Conservation (phyloP, 2,888 invertebrate genomes). For the Leptura quadrifasciata region DNA sequence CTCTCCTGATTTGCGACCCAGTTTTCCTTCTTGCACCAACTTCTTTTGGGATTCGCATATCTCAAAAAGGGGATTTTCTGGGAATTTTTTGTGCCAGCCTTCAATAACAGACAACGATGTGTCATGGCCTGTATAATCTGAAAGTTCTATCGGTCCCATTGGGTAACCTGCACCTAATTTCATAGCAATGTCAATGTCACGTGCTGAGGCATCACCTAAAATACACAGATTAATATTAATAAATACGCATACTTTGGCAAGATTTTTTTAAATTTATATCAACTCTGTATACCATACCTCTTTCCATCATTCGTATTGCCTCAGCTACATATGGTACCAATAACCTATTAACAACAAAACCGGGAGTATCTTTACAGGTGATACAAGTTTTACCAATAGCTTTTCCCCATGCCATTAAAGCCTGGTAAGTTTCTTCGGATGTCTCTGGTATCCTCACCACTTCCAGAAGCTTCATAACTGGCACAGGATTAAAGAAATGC, state of each 20-base stretch:
- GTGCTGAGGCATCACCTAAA: slow-evolving; percentile 81
- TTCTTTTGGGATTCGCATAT: slow-evolving; percentile 80
- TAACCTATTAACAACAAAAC: slow-evolving; percentile 93
- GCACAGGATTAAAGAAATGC: slow-evolving; percentile 95
- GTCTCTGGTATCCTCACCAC: slow-evolving; percentile 86
- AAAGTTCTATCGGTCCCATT: slow-evolving; percentile 92
- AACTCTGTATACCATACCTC: slow-evolving; percentile 76
- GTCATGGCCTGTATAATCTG: slow-evolving; percentile 90
- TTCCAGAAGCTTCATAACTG: slow-evolving; percentile 92
- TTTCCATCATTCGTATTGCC: slow-evolving; percentile 86
- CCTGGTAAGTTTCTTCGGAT: slow-evolving; percentile 83
- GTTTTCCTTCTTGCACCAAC: slow-evolving; percentile 85
- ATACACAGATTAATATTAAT: slow-evolving; percentile 20
- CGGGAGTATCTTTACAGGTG: slow-evolving; percentile 93
- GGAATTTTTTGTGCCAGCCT: slow-evolving; percentile 86
- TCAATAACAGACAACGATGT: slow-evolving; percentile 86
- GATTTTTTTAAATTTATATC: too few relatives aligned
- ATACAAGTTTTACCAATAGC: slow-evolving; percentile 89
- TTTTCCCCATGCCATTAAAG: slow-evolving; percentile 88
- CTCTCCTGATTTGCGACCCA: slow-evolving; percentile 87
- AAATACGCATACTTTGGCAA: too few relatives aligned
- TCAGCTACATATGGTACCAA: slow-evolving; percentile 90
- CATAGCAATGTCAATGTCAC: slow-evolving; percentile 93
- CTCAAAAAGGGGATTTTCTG: slow-evolving; percentile 81
- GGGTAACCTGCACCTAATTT: slow-evolving; percentile 92